A percentile compares a stretch with the other conserved stretches of the same genome.
Conservation (phyloP, 2,888 invertebrate genomes). For the Agapetus fuscipes region DNA sequence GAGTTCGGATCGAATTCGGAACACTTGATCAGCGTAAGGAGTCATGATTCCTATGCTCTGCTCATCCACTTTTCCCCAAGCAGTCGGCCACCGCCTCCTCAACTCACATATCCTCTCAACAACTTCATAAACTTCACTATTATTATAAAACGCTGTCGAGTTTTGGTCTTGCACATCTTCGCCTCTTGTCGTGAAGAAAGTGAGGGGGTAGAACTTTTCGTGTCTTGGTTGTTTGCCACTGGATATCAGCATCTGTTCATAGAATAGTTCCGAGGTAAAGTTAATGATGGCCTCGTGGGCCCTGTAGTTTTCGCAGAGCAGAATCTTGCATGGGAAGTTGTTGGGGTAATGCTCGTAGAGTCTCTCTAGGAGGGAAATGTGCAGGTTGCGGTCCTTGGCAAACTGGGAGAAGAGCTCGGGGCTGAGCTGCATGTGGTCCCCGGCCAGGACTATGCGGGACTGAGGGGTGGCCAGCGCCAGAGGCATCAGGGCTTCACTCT, state of each 20-base stretch:
- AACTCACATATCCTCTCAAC: conserved; percentile 66
- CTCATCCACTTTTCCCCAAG: conserved; percentile 66
- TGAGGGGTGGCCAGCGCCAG: conserved; percentile 59
- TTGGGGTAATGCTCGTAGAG: conserved; percentile 67
- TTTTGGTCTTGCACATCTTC: conserved; percentile 70
- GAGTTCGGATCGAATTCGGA: conserved; percentile 64
- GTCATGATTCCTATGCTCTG: conserved; percentile 77
- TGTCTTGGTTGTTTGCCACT: conserved; percentile 64
- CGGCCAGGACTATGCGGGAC: conserved; percentile 71
- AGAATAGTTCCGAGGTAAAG: conserved; percentile 74
- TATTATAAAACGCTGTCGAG: conserved; percentile 74
- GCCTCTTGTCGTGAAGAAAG: conserved; percentile 71
- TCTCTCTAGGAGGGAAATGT: conserved; percentile 66
- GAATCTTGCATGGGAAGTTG: conserved; percentile 65
- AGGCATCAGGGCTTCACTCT: conserved; percentile 76
- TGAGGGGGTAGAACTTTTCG: conserved; percentile 60
- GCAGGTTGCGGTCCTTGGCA: conserved; percentile 58
- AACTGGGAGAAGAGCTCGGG: conserved; percentile 72
- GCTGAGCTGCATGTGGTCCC: conserved; percentile 79
- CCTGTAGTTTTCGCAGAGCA: conserved; percentile 72
- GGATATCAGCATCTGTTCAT: conserved; percentile 65
- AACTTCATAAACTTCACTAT: conserved; percentile 71
- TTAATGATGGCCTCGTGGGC: conserved; percentile 74
- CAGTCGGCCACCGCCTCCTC: conserved; percentile 61
- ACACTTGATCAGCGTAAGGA: conserved; percentile 73